A percentile compares a stretch with the other conserved stretches of the same genome.
These are phyloP conservation scores for Anoura caudifer DNA, from an alignment of 2,113 vertebrate genomes.

Conservation along the genomic window DNA sequence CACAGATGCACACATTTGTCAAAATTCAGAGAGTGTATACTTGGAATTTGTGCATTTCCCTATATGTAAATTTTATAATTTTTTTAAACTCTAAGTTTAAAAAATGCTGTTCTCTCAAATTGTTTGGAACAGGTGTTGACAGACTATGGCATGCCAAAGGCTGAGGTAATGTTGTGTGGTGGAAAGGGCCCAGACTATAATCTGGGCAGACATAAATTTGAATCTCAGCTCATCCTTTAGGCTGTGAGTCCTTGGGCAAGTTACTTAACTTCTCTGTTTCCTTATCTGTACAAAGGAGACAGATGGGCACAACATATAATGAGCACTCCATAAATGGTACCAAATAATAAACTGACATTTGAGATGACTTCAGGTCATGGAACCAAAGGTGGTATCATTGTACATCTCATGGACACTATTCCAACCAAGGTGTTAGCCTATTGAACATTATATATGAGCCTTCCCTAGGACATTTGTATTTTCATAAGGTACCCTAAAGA, in stretches of 20 bases:
- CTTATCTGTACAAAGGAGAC: neutral
- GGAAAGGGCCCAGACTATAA: neutral
- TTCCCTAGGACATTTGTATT: neutral
- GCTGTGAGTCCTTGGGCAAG: neutral
- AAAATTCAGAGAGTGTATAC: neutral
- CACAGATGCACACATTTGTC: neutral
- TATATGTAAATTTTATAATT: neutral
- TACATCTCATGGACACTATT: neutral
- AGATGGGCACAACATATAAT: neutral
- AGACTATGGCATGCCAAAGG: neutral
- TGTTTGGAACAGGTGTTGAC: neutral
- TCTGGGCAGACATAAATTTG: neutral
- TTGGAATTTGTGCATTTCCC: neutral
- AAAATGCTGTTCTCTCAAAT: neutral
- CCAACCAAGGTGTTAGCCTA: neutral
- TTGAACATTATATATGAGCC: neutral
- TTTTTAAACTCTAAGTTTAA: neutral
- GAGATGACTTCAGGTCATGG: neutral
- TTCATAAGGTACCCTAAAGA: neutral
- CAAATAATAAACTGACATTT: neutral
- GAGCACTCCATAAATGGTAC: neutral
- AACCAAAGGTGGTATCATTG: neutral
- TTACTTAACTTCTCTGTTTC: constrained; percentile 33
- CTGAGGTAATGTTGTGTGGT: neutral
- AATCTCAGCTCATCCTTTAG: neutral